Conservation (phyloP, 2,113 vertebrate genomes). For the Psophia crepitans region DNA sequence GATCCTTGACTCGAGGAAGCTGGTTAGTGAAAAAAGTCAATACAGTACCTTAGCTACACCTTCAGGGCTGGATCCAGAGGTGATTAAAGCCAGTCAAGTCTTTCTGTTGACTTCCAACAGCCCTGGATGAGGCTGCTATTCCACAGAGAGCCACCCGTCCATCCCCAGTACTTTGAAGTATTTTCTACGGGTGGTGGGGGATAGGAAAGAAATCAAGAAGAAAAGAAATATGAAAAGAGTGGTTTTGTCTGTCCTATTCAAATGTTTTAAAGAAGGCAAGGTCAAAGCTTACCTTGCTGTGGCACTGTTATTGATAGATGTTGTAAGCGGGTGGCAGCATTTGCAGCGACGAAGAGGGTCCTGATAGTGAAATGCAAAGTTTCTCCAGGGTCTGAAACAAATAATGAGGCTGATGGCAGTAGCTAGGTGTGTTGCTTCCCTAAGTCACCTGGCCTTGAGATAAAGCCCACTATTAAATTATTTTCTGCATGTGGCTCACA, state of each 20-base stretch:
- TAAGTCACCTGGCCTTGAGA: neutral
- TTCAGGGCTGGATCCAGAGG: neutral
- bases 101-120: neutral
- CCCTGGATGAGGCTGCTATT: neutral
- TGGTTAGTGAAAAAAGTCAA: neutral
- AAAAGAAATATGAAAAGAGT: neutral
- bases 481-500: neutral
- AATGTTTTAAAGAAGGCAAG: neutral
- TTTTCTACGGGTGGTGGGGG: rapidly evolving
- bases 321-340: neutral
- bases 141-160: neutral
- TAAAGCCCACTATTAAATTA: neutral
- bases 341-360: neutral
- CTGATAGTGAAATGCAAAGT: neutral
- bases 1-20: neutral
- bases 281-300: neutral
- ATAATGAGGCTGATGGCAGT: neutral
- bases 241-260: neutral
- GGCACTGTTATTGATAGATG: neutral
- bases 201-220: neutral
- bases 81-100: neutral
- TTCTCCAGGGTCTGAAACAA: slow-evolving; percentile 3
- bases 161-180: neutral
- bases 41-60: neutral
- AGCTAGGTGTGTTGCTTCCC: neutral